phyloP scores from a whole-genome alignment of 2,113 vertebrate genomes.

The Clarias batrachus region DNA sequence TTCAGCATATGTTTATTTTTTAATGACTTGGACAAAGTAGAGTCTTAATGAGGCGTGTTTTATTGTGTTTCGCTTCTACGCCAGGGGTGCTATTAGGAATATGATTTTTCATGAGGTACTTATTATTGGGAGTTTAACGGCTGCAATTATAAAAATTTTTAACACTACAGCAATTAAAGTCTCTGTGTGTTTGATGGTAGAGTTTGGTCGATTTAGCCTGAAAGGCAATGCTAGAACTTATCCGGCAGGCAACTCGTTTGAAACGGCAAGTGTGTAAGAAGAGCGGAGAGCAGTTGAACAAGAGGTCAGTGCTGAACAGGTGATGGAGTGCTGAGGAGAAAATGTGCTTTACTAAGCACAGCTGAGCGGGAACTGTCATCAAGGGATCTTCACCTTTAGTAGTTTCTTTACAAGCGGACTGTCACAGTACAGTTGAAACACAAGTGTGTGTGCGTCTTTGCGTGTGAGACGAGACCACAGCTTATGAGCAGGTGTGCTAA shows the following conservation, averaged over 20 bases:
- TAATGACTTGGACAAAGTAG: not conserved
- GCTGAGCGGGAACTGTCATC: constrained; percentile 17
- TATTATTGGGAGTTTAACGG: not conserved
- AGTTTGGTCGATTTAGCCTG: not conserved
- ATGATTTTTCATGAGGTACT: not conserved
- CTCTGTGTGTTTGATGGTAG: not conserved
- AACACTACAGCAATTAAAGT: not conserved
- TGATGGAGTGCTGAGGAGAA: not conserved
- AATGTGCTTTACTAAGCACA: constrained; percentile 11
- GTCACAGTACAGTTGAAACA: constrained; percentile 24
- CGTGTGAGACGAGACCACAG: not conserved
- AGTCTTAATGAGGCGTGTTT: not conserved
- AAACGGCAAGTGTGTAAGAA: not conserved
- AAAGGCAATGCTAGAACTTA: not conserved
- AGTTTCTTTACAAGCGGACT: not conserved
- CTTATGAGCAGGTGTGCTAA: constrained; percentile 48
- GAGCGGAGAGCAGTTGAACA: not conserved
- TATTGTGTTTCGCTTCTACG: not conserved
- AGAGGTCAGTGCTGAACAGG: constrained; percentile 9
- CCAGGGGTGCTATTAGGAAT: not conserved
- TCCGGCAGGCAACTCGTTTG: not conserved
- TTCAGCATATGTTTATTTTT: not conserved
- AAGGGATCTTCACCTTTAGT: not conserved
- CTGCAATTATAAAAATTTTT: not conserved
- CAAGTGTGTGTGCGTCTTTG: not conserved